A percentile compares a stretch with the other conserved stretches of the same genome.
phyloP scores from a whole-genome alignment of 2,113 vertebrate species.

The Xenopus laevis region DNA sequence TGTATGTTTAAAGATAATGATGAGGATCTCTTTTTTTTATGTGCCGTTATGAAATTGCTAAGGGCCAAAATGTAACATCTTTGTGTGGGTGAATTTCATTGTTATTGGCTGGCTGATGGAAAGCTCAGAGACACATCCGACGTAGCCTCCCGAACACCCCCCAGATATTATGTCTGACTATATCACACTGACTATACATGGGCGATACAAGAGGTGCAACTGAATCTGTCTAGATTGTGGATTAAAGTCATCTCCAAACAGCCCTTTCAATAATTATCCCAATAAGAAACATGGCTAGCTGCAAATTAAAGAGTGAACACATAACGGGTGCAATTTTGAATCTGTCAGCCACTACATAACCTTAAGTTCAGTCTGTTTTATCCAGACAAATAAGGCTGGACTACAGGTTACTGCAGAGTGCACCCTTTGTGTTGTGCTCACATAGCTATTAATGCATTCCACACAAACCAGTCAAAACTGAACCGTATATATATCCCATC shows the following conservation, averaged over 20 bases:
- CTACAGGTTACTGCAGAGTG: background rate
- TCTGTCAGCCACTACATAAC: slow-evolving; percentile 13
- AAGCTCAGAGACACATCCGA: slow-evolving; percentile 5
- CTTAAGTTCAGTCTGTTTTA: slow-evolving; percentile 3
- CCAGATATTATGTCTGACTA: slow-evolving; percentile 18
- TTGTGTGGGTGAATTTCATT: slow-evolving; percentile 35
- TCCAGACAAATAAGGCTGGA: slow-evolving; percentile 8
- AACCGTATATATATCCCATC: no score
- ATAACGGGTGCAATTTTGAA: slow-evolving; percentile 16
- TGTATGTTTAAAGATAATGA: slow-evolving; percentile 1
- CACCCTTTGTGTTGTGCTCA: background rate
- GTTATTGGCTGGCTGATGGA: slow-evolving; percentile 21
- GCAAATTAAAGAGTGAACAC: slow-evolving; percentile 6
- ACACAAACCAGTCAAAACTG: no score
- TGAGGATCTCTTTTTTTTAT: slow-evolving; percentile 15
- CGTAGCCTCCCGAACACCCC: background rate
- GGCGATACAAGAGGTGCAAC: background rate
- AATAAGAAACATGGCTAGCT: background rate
- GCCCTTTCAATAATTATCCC: slow-evolving; percentile 8
- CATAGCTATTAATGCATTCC: no score
- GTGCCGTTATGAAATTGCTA: slow-evolving; percentile 6
- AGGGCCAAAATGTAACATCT: slow-evolving; percentile 16
- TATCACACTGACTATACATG: background rate
- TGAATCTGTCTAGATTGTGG: background rate
- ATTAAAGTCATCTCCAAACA: background rate